A percentile compares a stretch with the other conserved stretches of the same genome.
Conservation (phyloP, 2,797 vertebrate species). For the Tapera naevia region DNA sequence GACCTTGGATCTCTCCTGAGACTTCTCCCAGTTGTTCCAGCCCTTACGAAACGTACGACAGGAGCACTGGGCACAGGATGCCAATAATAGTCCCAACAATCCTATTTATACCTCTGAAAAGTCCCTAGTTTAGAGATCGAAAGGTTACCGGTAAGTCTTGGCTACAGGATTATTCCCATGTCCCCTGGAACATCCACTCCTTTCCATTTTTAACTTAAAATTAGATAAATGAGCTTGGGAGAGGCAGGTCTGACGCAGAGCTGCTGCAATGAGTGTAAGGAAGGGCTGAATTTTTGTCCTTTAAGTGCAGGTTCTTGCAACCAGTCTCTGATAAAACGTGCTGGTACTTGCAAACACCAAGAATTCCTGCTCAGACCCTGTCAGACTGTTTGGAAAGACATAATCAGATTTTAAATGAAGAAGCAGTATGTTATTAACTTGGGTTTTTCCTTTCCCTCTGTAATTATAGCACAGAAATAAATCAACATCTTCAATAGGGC, state of each 20-base stretch:
- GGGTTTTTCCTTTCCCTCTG: not conserved
- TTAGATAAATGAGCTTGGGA: not conserved
- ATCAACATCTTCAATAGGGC: not conserved
- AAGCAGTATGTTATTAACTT: not conserved
- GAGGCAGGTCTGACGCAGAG: not conserved
- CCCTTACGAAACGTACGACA: not conserved
- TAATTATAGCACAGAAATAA: not conserved
- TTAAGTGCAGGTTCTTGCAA: not conserved
- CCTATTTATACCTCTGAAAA: constrained; percentile 45
- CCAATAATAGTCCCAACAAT: constrained; percentile 36
- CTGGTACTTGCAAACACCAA: not conserved
- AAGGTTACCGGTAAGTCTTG: constrained; percentile 22
- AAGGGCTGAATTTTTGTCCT: not conserved
- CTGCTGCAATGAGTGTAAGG: not conserved
- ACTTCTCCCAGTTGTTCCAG: not conserved
- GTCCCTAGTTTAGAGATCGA: not conserved
- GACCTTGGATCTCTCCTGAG: not conserved
- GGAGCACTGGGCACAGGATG: not conserved
- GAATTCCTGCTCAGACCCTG: not conserved
- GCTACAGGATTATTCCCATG: not conserved
- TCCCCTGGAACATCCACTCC: not conserved
- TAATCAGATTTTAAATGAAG: not conserved
- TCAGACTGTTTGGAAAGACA: not conserved
- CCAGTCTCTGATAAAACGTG: not conserved
- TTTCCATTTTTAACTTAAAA: constrained; percentile 4